phyloP scores from a whole-genome alignment of 2,888 invertebrate species.

The Drosophila quasianomalipes region DNA sequence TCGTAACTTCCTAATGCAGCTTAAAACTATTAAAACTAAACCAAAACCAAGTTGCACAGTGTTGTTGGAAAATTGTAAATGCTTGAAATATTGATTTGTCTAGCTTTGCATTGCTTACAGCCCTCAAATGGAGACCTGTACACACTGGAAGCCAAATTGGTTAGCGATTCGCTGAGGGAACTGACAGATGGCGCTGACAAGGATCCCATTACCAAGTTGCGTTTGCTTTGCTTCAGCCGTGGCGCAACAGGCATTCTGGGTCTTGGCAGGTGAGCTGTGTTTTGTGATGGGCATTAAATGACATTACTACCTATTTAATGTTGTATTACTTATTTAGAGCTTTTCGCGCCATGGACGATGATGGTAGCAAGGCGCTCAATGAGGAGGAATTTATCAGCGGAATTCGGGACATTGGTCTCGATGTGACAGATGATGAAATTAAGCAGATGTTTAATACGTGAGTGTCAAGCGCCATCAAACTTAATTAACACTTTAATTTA shows the following conservation, averaged over 20 bases:
- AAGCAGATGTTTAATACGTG: constrained; percentile 83
- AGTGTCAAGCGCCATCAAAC: constrained; percentile 15
- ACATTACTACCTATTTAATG: constrained; percentile 40
- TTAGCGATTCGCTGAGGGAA: constrained; percentile 90
- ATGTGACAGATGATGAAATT: constrained; percentile 87
- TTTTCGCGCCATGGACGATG: constrained; percentile 97
- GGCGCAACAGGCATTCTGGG: constrained; percentile 96
- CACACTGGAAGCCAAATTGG: constrained; percentile 91
- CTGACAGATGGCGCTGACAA: constrained; percentile 87
- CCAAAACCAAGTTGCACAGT: neutral
- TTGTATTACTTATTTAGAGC: constrained; percentile 86
- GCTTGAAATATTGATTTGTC: constrained; percentile 39
- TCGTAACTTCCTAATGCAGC: neutral
- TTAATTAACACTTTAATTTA: neutral
- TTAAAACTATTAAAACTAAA: neutral
- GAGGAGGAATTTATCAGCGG: constrained; percentile 94
- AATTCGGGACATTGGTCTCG: constrained; percentile 91
- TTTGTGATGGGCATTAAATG: constrained; percentile 10
- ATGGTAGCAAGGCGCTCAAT: constrained; percentile 93
- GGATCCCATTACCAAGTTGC: constrained; percentile 93
- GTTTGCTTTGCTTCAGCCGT: constrained; percentile 93
- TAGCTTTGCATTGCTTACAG: constrained; percentile 34
- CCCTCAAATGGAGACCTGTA: constrained; percentile 76
- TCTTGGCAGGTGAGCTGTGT: constrained; percentile 89
- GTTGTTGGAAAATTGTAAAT: constrained; percentile 9